Evolutionary conservation across 2,797 vertebrate species (phyloP).

Genomic region (Eremophila alpestris): DNA sequence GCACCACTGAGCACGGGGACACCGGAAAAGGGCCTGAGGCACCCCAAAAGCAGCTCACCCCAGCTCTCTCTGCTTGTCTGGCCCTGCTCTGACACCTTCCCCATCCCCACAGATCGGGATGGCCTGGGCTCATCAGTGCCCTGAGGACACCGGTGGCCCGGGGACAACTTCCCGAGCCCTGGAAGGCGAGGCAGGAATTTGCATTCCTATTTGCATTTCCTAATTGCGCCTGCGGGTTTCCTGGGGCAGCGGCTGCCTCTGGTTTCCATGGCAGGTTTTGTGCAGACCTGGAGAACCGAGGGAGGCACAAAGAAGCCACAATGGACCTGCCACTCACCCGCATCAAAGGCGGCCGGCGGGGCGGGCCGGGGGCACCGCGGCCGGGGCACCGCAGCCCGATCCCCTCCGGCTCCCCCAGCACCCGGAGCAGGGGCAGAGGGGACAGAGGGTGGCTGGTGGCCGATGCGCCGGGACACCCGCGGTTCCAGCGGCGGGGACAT

Average conservation of each 20-base stretch:
- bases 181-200: not conserved
- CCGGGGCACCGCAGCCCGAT: not conserved
- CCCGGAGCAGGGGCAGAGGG: not conserved
- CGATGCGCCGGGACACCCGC: fast-evolving
- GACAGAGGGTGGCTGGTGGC: not conserved
- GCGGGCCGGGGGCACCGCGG: not conserved
- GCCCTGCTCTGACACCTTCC: not conserved
- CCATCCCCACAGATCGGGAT: not conserved
- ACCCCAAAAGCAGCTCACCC: not conserved
- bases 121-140: not conserved
- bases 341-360: slow-evolving; percentile 45
- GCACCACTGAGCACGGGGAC: fast-evolving
- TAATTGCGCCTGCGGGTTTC: slow-evolving; percentile 56
- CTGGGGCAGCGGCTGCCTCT: slow-evolving; percentile 33
- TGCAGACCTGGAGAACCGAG: slow-evolving; percentile 1
- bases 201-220: slow-evolving; percentile 61
- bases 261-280: slow-evolving; percentile 68
- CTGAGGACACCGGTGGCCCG: not conserved
- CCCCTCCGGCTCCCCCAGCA: not conserved
- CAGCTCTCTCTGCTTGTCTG: not conserved
- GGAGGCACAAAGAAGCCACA: slow-evolving; percentile 57
- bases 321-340: slow-evolving; percentile 49
- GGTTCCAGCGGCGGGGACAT: fast-evolving
- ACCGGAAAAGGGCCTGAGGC: fast-evolving
- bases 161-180: not conserved